Evolutionary conservation across 2,888 invertebrate genomes (phyloP).

Genomic region (Drosophila macrospina): DNA sequence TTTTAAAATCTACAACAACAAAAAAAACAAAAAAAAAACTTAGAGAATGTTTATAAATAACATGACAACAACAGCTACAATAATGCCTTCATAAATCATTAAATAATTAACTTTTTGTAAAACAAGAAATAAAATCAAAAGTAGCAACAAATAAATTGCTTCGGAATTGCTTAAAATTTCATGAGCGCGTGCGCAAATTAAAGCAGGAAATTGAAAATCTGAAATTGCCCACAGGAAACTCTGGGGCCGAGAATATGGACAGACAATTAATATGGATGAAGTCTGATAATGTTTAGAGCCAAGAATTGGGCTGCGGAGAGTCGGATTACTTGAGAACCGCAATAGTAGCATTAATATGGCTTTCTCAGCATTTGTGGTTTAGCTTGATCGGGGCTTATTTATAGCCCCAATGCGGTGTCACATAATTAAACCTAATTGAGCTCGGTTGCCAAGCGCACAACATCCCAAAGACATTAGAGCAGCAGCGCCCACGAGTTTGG

Average conservation of each 20-base stretch:
- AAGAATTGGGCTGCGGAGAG: slow-evolving; percentile 31
- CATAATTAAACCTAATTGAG: slow-evolving; percentile 77
- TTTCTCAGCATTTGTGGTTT: slow-evolving; percentile 37
- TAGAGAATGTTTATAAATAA: slow-evolving; percentile 77
- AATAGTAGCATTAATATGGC: slow-evolving; percentile 49
- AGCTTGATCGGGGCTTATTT: slow-evolving; percentile 32
- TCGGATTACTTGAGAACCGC: slow-evolving; percentile 33
- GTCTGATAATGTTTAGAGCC: slow-evolving; percentile 8
- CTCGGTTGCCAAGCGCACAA: slow-evolving; percentile 43
- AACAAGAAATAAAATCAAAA: slow-evolving; percentile 28
- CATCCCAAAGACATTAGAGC: slow-evolving; percentile 47
- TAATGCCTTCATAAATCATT: slow-evolving; percentile 75
- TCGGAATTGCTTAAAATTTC: slow-evolving; percentile 31
- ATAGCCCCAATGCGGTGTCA: slow-evolving; percentile 38
- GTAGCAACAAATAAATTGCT: slow-evolving; percentile 35
- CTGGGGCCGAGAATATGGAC: slow-evolving; percentile 23
- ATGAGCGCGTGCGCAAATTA: slow-evolving; percentile 58
- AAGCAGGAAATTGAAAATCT: slow-evolving; percentile 66
- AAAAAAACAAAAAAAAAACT: slow-evolving; percentile 29
- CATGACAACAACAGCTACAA: slow-evolving; percentile 18
- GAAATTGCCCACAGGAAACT: slow-evolving; percentile 60
- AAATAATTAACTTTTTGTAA: slow-evolving; percentile 75
- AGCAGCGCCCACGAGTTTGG: slow-evolving; percentile 47
- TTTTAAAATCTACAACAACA: too few relatives aligned
- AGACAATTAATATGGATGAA: slow-evolving; percentile 32